phyloP scores from a whole-genome alignment of 2,888 invertebrate genomes.

The Apodemia mormo region DNA sequence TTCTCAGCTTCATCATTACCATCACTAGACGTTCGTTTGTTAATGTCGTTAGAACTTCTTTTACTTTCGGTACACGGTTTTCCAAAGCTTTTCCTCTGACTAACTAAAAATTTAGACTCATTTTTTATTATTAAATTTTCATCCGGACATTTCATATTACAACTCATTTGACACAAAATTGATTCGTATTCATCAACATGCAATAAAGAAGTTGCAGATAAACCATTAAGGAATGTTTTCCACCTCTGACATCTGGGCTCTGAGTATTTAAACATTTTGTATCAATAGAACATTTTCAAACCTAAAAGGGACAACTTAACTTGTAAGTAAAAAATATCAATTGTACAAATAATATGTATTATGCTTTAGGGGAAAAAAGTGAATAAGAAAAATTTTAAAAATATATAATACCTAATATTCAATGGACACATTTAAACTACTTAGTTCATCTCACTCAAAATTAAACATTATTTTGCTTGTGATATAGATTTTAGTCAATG shows the following conservation, averaged over 20 bases:
- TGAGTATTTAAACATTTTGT: conserved; percentile 18
- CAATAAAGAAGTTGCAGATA: neutral
- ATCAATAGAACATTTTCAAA: neutral
- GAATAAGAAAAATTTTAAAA: no score
- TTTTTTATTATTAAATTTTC: conserved; percentile 50
- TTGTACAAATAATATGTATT: no score
- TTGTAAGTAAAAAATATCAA: neutral
- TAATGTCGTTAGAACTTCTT: conserved; percentile 19
- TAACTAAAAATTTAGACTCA: conserved; percentile 52
- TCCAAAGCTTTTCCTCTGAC: conserved; percentile 40
- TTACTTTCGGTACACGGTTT: conserved; percentile 10
- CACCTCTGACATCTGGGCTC: neutral
- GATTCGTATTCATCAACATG: conserved; percentile 25
- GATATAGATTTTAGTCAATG: no score
- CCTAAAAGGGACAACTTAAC: neutral
- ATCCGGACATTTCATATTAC: conserved; percentile 44
- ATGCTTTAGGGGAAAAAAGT: no score
- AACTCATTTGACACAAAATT: conserved; percentile 41
- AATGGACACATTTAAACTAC: no score
- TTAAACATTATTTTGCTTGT: no score
- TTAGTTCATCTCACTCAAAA: no score
- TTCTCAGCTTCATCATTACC: conserved; percentile 34
- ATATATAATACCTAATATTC: no score
- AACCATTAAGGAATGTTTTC: neutral
- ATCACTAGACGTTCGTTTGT: conserved; percentile 28